phyloP scores from a whole-genome alignment of 2,888 invertebrate species.

The Napeogenes sylphis region DNA sequence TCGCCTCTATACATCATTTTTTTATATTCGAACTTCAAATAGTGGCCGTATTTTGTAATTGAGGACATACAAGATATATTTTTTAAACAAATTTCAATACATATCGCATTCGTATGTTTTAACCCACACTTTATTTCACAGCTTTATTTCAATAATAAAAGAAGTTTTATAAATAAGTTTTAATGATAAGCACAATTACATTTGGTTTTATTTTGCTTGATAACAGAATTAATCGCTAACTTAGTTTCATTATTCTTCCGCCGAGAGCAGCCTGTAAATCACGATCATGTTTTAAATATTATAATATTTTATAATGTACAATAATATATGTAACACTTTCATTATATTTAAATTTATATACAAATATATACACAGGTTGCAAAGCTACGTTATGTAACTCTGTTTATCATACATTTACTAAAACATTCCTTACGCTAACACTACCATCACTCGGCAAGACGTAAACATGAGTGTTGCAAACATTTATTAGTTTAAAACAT shows the following conservation, averaged over 20 bases:
- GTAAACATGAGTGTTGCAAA: constrained; percentile 20
- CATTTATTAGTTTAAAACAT: constrained; percentile 24
- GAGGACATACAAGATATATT: constrained; percentile 15
- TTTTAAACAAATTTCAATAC: constrained; percentile 2
- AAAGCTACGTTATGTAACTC: constrained; percentile 25
- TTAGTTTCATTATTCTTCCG: constrained; percentile 16
- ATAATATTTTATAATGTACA: not conserved
- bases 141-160: not conserved
- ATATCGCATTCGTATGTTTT: not conserved
- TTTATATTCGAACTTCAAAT: constrained; percentile 30
- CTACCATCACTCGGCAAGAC: constrained; percentile 22
- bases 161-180: not conserved
- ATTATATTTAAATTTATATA: constrained; percentile 4
- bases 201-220: constrained; percentile 12
- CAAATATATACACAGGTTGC: constrained; percentile 9
- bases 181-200: constrained; percentile 9
- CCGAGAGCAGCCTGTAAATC: constrained; percentile 24
- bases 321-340: not conserved
- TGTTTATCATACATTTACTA: constrained; percentile 29
- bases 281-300: not conserved
- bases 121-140: not conserved
- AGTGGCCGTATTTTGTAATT: constrained; percentile 28
- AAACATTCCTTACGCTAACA: constrained; percentile 37
- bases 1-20: constrained; percentile 34
- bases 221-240: not conserved